Evolutionary conservation across 2,113 vertebrate species (phyloP), one percentile per base, ranked within the genome.

Genomic region (Sula dactylatra): DNA sequence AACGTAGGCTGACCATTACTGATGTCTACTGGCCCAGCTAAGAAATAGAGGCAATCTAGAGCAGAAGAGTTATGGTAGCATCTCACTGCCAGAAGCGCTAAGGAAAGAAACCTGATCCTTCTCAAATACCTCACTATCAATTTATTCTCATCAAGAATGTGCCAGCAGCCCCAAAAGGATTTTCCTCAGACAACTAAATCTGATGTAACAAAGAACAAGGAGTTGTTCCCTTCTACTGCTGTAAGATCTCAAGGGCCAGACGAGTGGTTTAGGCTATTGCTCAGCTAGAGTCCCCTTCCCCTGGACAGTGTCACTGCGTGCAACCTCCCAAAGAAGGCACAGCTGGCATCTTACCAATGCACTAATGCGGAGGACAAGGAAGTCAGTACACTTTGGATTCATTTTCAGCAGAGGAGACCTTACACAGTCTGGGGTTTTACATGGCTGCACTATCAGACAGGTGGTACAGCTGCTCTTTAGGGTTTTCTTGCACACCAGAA

Each of bases 11-110:
- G 80, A 58, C 52, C 84, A 56, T 84, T 10, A 85, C 65, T 87
- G 92, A 90, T 8, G 65, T 94, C 86, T 94, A 47, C 72, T 84
- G 86, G 93, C 47, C n/a, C 87, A n/a, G 70, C 56, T 82, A 81
- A 84, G 65, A 44, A 56, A 62, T 4, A 50, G 56, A 64, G 59
- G 27, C 54, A 82, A 21, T n/a, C 55, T 21, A 83, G 8, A 78
- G 36, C 26, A 71, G 54, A 45, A 73, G 47, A 4, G 14, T 38
- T n/a, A 61, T 3, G 3, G 42, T 55, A n/a, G 26, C 62, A 79
- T 34, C 40, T 69, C 34, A 12, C 27, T 4, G 45, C 38, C 40
- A 82, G 29, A 54, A 87, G 32, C 0, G 10, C 14, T 7, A 25
- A 42, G 52, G 34, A 47, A 72, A 74, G 52, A 31, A 76, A 47